A percentile compares a stretch with the other conserved stretches of the same genome.
Conservation (phyloP, 2,113 vertebrate species). For the Astur gentilis region DNA sequence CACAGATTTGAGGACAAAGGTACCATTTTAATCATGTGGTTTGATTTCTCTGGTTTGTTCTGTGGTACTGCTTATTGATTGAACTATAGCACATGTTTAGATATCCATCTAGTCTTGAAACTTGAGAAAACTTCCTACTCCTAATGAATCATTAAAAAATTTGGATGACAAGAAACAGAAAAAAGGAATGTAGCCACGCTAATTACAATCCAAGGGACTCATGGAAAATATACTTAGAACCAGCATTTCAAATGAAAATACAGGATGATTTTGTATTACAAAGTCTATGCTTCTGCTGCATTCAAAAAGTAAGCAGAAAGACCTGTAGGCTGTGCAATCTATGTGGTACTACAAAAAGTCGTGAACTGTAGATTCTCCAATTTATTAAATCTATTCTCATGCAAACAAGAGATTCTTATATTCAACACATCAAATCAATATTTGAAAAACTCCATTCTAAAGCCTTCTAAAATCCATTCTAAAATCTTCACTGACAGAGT, state of each 20-base stretch:
- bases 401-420: not conserved
- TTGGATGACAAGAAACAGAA: not conserved
- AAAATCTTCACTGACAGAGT: not conserved
- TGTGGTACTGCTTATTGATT: not conserved
- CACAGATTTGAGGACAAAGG: not conserved
- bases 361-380: not conserved
- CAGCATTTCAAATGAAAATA: not conserved
- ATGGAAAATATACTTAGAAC: not conserved
- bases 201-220: not conserved
- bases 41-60: not conserved
- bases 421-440: not conserved
- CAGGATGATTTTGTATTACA: too few relatives aligned
- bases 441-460: not conserved
- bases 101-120: not conserved
- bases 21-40: not conserved
- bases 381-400: not conserved
- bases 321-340: accelerated
- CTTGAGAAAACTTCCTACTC: not conserved
- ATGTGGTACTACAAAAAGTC: not conserved
- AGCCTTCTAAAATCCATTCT: not conserved
- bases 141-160: not conserved
- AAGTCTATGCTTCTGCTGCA: not conserved
- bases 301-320: not conserved
- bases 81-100: not conserved
- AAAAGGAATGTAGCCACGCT: not conserved